A percentile compares a stretch with the other conserved stretches of the same genome.
Conservation (phyloP, 2,888 invertebrate species). For the Acanthosepion lycidas region DNA sequence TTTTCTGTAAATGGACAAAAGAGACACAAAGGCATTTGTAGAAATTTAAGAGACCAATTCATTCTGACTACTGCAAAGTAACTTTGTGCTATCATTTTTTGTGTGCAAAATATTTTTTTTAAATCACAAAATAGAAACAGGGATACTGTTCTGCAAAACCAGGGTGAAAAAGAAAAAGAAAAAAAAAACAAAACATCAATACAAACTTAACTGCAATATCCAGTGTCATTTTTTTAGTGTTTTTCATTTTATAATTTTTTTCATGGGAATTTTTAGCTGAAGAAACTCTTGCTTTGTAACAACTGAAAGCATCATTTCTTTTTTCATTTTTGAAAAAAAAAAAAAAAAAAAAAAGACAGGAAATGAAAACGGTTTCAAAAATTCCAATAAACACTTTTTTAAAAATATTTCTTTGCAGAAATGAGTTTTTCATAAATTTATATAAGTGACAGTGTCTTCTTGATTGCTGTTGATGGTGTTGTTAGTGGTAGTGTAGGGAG, state of each 20-base stretch:
- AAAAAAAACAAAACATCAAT: background rate
- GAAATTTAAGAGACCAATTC: background rate
- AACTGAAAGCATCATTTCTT: background rate
- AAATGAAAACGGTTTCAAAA: background rate
- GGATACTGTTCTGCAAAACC: background rate
- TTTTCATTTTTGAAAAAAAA: background rate
- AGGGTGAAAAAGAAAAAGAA: background rate
- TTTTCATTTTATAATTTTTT: constrained; percentile 33
- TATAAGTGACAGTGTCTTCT: constrained; percentile 34
- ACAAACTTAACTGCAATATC: constrained; percentile 33
- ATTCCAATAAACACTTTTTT: constrained; percentile 4
- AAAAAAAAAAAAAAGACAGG: background rate
- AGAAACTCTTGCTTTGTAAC: background rate
- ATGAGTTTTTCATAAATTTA: constrained; percentile 33
- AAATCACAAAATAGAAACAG: constrained; percentile 33
- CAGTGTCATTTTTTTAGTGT: background rate
- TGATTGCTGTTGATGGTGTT: background rate
- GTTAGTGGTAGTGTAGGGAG: background rate
- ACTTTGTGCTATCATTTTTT: background rate
- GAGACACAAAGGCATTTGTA: background rate
- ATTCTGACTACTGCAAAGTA: background rate
- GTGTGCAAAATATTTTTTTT: background rate
- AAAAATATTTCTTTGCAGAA: constrained; percentile 24
- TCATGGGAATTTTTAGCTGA: background rate
- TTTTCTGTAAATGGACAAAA: background rate